phyloP scores from a whole-genome alignment of 2,888 invertebrate species.

The Cryptocephalus moraei region DNA sequence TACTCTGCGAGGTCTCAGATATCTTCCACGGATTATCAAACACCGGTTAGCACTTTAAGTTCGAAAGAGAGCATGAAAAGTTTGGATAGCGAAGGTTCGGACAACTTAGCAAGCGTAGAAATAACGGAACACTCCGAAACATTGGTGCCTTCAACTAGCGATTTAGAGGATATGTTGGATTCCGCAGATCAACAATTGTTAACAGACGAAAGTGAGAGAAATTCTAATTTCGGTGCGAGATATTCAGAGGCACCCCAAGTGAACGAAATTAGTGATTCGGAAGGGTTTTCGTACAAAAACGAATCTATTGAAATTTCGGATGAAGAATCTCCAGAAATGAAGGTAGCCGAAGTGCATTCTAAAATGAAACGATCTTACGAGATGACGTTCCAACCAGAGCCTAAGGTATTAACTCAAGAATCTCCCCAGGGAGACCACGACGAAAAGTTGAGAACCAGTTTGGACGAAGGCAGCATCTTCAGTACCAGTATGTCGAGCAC shows the following conservation, averaged over 20 bases:
- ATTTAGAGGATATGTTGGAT: constrained; percentile 63
- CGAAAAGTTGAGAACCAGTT: constrained; percentile 44
- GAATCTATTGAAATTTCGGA: constrained; percentile 48
- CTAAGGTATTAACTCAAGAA: constrained; percentile 37
- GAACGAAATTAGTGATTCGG: constrained; percentile 30
- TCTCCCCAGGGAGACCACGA: constrained; percentile 43
- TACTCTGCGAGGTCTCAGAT: constrained; percentile 58
- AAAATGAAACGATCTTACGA: constrained; percentile 82
- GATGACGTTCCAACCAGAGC: constrained; percentile 73
- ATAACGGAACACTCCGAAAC: constrained; percentile 90
- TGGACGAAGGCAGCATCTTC: constrained; percentile 48
- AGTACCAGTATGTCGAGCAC: constrained; percentile 50
- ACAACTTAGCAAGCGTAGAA: constrained; percentile 80
- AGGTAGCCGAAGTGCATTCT: constrained; percentile 49
- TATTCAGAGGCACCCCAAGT: constrained; percentile 21
- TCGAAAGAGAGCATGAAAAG: constrained; percentile 86
- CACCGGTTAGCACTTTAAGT: constrained; percentile 78
- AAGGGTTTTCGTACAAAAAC: constrained; percentile 25
- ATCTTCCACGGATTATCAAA: constrained; percentile 77
- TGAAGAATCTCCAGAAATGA: constrained; percentile 40
- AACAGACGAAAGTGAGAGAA: constrained; percentile 31
- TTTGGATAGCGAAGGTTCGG: constrained; percentile 80
- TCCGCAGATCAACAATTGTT: constrained; percentile 44
- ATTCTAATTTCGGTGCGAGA: constrained; percentile 16
- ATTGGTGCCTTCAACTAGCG: constrained; percentile 79